Evolutionary conservation across 2,888 invertebrate species (phyloP).

Genomic region (Platycheirus rosarum): DNA sequence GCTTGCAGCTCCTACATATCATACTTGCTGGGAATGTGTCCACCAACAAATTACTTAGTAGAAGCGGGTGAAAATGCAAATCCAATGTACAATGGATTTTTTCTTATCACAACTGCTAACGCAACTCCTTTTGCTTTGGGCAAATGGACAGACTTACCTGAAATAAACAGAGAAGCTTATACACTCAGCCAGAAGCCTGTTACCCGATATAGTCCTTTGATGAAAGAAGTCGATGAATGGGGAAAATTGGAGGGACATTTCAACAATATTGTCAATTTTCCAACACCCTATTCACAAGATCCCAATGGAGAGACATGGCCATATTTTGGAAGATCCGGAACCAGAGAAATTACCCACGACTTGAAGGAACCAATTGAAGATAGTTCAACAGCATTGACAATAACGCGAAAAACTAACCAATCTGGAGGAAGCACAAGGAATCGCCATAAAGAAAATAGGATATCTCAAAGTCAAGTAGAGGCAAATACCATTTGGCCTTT

Average conservation of each 20-base stretch:
- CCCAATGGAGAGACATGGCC: constrained; percentile 79
- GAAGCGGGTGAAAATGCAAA: constrained; percentile 84
- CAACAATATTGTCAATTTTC: constrained; percentile 78
- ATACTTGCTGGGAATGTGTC: constrained; percentile 85
- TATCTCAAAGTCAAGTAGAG: background rate
- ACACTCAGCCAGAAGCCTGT: constrained; percentile 12
- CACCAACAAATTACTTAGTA: constrained; percentile 83
- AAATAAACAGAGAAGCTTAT: background rate
- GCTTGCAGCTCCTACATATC: constrained; percentile 85
- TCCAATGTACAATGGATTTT: constrained; percentile 83
- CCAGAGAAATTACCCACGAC: constrained; percentile 34
- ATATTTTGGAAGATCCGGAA: constrained; percentile 77
- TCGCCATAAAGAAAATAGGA: constrained; percentile 18
- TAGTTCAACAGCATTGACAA: background rate
- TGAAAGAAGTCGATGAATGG: constrained; percentile 80
- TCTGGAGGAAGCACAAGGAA: constrained; percentile 3
- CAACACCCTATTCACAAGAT: constrained; percentile 77
- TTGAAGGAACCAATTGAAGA: constrained; percentile 8
- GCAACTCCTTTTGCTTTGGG: constrained; percentile 85
- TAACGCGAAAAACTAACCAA: constrained; percentile 14
- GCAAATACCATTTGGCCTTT: constrained; percentile 2
- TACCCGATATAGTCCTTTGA: constrained; percentile 76
- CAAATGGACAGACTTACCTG: constrained; percentile 83
- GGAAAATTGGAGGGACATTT: constrained; percentile 81
- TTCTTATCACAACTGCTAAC: constrained; percentile 84